Conservation (phyloP, 2,888 invertebrate genomes). For the Troides helena region DNA sequence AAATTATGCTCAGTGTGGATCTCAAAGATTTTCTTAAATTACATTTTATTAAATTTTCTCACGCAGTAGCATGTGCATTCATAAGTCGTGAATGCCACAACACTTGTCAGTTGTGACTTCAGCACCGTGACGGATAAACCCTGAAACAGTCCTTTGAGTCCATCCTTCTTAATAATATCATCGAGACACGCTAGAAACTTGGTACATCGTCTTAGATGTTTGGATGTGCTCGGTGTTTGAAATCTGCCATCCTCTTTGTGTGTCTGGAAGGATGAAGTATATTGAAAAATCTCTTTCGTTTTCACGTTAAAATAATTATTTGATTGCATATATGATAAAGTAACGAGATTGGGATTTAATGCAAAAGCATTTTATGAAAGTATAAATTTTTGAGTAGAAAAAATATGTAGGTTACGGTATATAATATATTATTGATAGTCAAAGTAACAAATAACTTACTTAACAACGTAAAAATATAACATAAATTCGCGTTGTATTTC, state of each 20-base stretch:
- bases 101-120: constrained; percentile 61
- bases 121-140: constrained; percentile 61
- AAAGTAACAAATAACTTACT: too few relatives aligned
- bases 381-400: too few relatives aligned
- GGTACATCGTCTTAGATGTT: constrained; percentile 48
- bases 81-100: constrained; percentile 61
- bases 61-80: constrained; percentile 55
- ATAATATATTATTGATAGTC: too few relatives aligned
- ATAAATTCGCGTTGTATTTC: too few relatives aligned
- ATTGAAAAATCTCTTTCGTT: background rate
- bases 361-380: too few relatives aligned
- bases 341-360: too few relatives aligned
- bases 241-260: constrained; percentile 47
- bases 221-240: constrained; percentile 46
- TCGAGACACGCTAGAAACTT: constrained; percentile 48
- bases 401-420: too few relatives aligned
- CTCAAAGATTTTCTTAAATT: background rate
- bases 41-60: constrained; percentile 40
- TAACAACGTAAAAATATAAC: too few relatives aligned
- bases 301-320: background rate
- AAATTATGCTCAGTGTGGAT: background rate
- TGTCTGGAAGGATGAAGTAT: constrained; percentile 47
- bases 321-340: background rate
- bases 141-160: constrained; percentile 53
- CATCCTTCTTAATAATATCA: constrained; percentile 47